Evolutionary conservation across 92 coral and sea anemone genomes (phyloP).

Genomic region (Hydrozoanthus gracilis): DNA sequence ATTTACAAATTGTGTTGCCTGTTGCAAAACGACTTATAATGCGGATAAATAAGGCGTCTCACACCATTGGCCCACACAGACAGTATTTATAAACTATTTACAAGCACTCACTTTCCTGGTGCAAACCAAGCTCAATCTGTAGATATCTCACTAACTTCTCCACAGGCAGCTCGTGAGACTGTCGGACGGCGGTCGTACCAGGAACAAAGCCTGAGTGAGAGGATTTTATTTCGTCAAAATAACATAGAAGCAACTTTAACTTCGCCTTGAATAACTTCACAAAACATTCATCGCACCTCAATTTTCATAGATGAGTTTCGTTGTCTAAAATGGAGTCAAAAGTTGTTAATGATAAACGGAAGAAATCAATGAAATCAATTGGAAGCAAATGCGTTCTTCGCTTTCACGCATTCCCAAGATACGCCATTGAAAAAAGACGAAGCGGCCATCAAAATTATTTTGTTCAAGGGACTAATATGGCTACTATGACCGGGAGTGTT

Average conservation of each 20-base stretch:
- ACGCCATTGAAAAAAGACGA: no score
- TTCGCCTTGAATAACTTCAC: background rate
- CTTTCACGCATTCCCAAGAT: no score
- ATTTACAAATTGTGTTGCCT: no score
- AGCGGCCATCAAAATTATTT: no score
- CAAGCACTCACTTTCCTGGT: slow-evolving; percentile 65
- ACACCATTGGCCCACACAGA: background rate
- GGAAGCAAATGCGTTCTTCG: no score
- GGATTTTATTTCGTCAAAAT: background rate
- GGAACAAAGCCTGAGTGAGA: slow-evolving; percentile 61
- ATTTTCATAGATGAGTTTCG: background rate
- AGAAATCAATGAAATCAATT: no score
- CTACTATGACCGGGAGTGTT: no score
- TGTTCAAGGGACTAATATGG: no score
- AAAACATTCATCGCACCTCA: background rate
- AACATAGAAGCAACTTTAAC: background rate
- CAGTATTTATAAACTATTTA: background rate
- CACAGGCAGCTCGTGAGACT: slow-evolving; percentile 71
- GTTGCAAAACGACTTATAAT: no score
- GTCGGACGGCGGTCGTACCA: slow-evolving; percentile 84
- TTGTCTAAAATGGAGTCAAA: background rate
- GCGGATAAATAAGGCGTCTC: background rate
- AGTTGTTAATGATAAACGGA: no score
- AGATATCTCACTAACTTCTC: slow-evolving; percentile 77
- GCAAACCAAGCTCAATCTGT: slow-evolving; percentile 73